Conservation (phyloP, 2,113 vertebrate species). For the Centrocercus urophasianus region DNA sequence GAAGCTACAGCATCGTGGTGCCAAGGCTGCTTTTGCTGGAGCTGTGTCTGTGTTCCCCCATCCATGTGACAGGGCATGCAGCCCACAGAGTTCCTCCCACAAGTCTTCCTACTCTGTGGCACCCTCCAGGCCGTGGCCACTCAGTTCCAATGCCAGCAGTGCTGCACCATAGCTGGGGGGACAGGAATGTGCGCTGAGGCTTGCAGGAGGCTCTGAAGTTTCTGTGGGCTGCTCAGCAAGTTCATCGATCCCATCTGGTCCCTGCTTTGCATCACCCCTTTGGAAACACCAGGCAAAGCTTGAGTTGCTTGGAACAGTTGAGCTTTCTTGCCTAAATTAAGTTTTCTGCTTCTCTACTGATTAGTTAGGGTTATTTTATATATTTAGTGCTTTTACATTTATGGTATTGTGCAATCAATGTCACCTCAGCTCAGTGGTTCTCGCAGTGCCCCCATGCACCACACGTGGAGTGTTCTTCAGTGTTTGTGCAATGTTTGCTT, state of each 20-base stretch:
- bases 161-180: not conserved
- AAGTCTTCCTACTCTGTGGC: accelerated
- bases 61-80: accelerated
- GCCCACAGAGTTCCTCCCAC: not conserved
- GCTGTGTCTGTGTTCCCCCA: accelerated
- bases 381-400: not conserved
- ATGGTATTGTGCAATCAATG: not conserved
- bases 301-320: not conserved
- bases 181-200: not conserved
- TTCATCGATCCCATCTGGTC: not conserved
- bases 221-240: not conserved
- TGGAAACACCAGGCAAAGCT: not conserved
- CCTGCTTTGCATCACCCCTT: not conserved
- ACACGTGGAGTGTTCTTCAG: not conserved
- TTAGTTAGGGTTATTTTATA: not conserved
- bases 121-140: not conserved
- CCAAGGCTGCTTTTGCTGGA: not conserved
- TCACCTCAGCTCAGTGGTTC: not conserved
- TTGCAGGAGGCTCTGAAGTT: not conserved
- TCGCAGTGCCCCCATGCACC: accelerated
- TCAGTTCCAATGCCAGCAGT: not conserved
- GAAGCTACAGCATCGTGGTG: accelerated
- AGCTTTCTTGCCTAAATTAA: not conserved
- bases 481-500: not conserved
- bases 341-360: not conserved